Conservation (phyloP, 2,113 vertebrate genomes). For the Thunnus maccoyii region DNA sequence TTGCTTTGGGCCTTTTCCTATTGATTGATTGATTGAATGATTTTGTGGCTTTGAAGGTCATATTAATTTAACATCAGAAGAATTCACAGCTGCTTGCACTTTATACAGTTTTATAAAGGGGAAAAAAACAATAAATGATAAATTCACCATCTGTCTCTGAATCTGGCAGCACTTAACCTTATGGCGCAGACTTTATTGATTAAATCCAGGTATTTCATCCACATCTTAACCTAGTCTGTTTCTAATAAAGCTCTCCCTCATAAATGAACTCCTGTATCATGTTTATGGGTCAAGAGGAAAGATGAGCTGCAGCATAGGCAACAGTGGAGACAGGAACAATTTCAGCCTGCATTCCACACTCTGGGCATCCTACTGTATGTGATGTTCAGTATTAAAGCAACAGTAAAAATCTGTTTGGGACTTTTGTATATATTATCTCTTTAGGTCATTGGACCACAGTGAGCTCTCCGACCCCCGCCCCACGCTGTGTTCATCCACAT, state of each 20-base stretch:
- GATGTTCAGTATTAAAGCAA: constrained; percentile 15
- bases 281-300: constrained; percentile 34
- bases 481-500: constrained; percentile 43
- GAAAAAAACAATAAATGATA: neutral
- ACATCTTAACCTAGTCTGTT: constrained; percentile 26
- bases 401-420: constrained; percentile 28
- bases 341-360: constrained; percentile 2
- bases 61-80: too few relatives aligned
- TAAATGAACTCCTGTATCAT: constrained; percentile 13
- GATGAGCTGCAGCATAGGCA: constrained; percentile 27
- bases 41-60: too few relatives aligned
- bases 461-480: constrained; percentile 10
- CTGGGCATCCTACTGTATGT: neutral
- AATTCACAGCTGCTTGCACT: neutral
- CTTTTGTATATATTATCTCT: constrained; percentile 33
- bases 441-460: constrained; percentile 30
- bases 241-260: constrained; percentile 38
- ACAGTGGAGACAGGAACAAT: neutral
- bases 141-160: neutral
- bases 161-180: constrained; percentile 6
- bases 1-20: too few relatives aligned
- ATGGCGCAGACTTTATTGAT: constrained; percentile 25
- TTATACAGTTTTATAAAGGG: neutral
- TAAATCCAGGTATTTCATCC: constrained; percentile 33
- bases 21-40: too few relatives aligned